Evolutionary conservation across 2,113 vertebrate species (phyloP).

Genomic region (Plotosus lineatus): DNA sequence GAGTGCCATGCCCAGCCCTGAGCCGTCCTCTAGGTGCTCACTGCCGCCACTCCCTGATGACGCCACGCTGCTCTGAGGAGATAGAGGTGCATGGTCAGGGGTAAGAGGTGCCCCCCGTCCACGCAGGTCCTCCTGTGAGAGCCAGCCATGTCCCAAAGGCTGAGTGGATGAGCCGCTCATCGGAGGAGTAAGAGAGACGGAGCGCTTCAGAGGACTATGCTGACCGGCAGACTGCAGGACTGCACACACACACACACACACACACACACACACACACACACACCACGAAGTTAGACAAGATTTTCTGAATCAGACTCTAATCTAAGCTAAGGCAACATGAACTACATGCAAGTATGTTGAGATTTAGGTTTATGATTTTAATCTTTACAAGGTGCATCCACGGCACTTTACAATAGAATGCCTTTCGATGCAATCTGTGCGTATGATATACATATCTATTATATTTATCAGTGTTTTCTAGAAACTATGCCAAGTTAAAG

Average conservation of each 20-base stretch:
- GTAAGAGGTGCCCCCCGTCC: constrained; percentile 75
- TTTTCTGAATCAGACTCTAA: neutral
- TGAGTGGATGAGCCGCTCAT: constrained; percentile 91
- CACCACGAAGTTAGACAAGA: neutral
- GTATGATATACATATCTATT: too few species aligned
- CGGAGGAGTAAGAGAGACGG: constrained; percentile 97
- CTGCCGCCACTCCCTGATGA: constrained; percentile 98
- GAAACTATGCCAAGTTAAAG: too few species aligned
- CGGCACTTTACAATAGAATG: too few species aligned
- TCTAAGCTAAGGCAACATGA: neutral
- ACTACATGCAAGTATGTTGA: too few species aligned
- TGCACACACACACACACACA: constrained; percentile 25
- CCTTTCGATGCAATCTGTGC: too few species aligned
- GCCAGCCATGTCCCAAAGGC: constrained; percentile 94
- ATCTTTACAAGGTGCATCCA: too few species aligned
- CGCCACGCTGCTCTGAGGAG: constrained; percentile 98
- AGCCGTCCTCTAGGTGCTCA: constrained; percentile 95
- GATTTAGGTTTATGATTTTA: too few species aligned
- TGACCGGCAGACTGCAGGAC: constrained; percentile 86
- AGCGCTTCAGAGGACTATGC: constrained; percentile 98
- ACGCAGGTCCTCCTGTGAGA: constrained; percentile 98
- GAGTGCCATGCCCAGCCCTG: constrained; percentile 70
- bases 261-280: constrained; percentile 29
- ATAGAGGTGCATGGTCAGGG: constrained; percentile 94
- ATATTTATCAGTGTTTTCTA: too few species aligned